Conservation (phyloP, 1,140 invertebrate genomes). For the Cotesia glomerata region DNA sequence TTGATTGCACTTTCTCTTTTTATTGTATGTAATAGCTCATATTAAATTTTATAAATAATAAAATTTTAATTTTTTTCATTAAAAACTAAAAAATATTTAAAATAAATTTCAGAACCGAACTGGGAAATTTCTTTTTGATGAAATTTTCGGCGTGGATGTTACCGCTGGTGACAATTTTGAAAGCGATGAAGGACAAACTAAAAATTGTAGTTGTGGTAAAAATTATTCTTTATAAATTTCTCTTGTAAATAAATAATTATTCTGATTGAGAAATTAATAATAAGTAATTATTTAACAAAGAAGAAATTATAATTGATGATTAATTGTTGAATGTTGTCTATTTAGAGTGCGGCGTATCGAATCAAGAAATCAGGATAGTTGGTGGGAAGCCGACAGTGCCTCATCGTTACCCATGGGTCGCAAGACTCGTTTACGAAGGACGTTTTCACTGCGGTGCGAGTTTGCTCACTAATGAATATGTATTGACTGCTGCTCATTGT, state of each 20-base stretch:
- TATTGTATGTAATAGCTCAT: too few relatives aligned
- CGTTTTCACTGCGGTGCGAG: conserved; percentile 92
- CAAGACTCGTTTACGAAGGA: conserved; percentile 80
- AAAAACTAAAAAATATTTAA: too few relatives aligned
- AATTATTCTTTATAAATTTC: neutral
- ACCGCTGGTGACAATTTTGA: conserved; percentile 49
- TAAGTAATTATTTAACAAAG: neutral
- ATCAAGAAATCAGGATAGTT: conserved; percentile 76
- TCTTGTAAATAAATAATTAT: neutral
- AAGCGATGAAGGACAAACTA: conserved; percentile 61
- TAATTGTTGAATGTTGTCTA: neutral
- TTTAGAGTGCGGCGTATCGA: conserved; percentile 72
- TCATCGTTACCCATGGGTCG: conserved; percentile 88
- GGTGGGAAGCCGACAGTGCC: conserved; percentile 78
- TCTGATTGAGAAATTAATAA: too few relatives aligned
- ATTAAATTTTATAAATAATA: too few relatives aligned
- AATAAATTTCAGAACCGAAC: conserved; percentile 53
- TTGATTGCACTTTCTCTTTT: too few relatives aligned
- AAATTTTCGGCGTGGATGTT: conserved; percentile 66
- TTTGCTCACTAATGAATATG: conserved; percentile 75
- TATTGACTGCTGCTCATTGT: conserved; percentile 74
- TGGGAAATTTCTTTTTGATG: conserved; percentile 70
- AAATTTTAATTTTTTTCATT: too few relatives aligned
- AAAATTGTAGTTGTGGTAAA: conserved; percentile 71
- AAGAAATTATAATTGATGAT: neutral